phyloP scores from a whole-genome alignment of 1,140 invertebrate species.

The Drosophila pectinifera region DNA sequence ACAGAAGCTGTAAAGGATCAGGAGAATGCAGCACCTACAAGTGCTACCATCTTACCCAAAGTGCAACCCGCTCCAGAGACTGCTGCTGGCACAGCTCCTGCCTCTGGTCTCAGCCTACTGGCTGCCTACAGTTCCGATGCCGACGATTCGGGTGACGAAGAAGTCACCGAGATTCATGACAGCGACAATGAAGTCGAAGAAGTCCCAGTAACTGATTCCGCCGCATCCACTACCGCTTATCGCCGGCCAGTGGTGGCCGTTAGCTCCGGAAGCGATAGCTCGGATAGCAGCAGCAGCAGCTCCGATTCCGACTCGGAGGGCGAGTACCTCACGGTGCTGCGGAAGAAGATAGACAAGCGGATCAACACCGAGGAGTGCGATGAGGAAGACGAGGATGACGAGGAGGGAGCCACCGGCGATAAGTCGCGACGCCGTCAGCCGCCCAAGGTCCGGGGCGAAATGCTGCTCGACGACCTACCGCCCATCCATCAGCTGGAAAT shows the following conservation, averaged over 20 bases:
- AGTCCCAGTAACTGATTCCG: slow-evolving; percentile 48
- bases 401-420: slow-evolving; percentile 32
- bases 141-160: slow-evolving; percentile 56
- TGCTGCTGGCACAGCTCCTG: not conserved
- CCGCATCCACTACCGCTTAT: slow-evolving; percentile 15
- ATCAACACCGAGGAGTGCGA: slow-evolving; percentile 72
- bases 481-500: slow-evolving; percentile 94
- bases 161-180: slow-evolving; percentile 19
- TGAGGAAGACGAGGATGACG: slow-evolving; percentile 75
- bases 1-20: not conserved
- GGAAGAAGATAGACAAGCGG: slow-evolving; percentile 69
- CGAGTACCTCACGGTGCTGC: slow-evolving; percentile 67
- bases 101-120: slow-evolving; percentile 58
- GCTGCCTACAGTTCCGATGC: slow-evolving; percentile 68
- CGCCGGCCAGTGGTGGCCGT: slow-evolving; percentile 57
- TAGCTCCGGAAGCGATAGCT: slow-evolving; percentile 53
- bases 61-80: slow-evolving; percentile 24
- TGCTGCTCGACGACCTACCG: slow-evolving; percentile 89
- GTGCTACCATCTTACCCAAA: not conserved
- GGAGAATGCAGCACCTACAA: not conserved
- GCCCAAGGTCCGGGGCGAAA: slow-evolving; percentile 72
- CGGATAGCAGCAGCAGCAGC: slow-evolving; percentile 44
- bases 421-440: slow-evolving; percentile 51
- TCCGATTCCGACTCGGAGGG: slow-evolving; percentile 68
- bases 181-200: slow-evolving; percentile 67